phyloP scores from a whole-genome alignment of 2,888 invertebrate species.

The Barypeithes pellucidus region DNA sequence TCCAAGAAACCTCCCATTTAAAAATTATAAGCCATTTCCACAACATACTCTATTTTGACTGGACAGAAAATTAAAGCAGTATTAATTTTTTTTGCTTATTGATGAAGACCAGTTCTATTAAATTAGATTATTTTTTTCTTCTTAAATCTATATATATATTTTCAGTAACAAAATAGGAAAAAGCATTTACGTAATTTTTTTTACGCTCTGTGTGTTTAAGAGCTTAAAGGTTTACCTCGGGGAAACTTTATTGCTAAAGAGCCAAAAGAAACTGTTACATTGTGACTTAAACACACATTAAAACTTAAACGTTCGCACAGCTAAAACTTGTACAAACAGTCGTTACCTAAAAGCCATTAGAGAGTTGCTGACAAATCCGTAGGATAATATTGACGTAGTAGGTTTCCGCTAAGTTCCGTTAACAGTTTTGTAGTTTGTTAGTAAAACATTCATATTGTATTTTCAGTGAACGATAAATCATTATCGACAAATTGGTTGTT shows the following conservation, averaged over 20 bases:
- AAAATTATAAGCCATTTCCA: too few species aligned
- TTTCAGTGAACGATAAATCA: background rate
- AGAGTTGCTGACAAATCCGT: slow-evolving; percentile 33
- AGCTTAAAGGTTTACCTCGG: background rate
- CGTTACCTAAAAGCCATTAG: slow-evolving; percentile 33
- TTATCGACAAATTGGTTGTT: background rate
- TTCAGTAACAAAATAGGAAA: too few species aligned
- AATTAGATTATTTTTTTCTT: too few species aligned
- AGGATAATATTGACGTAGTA: slow-evolving; percentile 36
- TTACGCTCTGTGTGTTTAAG: background rate
- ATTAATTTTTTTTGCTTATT: too few species aligned
- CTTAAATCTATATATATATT: too few species aligned
- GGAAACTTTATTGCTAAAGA: background rate
- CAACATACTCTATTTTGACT: too few species aligned
- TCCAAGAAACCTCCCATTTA: too few species aligned
- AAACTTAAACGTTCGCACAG: slow-evolving; percentile 20
- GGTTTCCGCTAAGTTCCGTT: slow-evolving; percentile 11
- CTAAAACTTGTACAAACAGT: slow-evolving; percentile 31
- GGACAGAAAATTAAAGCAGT: too few species aligned
- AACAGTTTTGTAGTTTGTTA: slow-evolving; percentile 22
- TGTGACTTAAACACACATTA: slow-evolving; percentile 17
- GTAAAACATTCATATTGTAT: slow-evolving; percentile 16
- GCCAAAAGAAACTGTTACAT: slow-evolving; percentile 4
- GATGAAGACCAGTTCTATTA: too few species aligned
- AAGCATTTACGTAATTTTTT: background rate